Percentiles rank a stretch among this genome's conserved stretches.
Conservation (phyloP, 2,888 invertebrate species). For the Xanthorhoe spadicearia region DNA sequence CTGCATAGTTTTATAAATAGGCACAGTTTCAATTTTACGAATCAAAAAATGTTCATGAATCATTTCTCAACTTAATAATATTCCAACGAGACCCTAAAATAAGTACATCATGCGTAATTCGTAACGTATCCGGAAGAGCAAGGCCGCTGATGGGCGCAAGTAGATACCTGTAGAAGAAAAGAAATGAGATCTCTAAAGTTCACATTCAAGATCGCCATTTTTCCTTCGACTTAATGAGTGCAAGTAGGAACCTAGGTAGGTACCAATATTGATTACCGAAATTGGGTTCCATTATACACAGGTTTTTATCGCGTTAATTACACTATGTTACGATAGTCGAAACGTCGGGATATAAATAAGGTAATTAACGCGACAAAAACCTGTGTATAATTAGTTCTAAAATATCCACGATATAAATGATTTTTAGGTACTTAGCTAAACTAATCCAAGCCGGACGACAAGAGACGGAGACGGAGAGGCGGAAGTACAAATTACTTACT, state of each 20-base stretch:
- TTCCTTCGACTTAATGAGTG: not conserved
- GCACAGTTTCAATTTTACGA: not conserved
- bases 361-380: too few species aligned
- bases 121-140: constrained; percentile 63
- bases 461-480: too few species aligned
- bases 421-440: too few species aligned
- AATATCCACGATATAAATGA: too few species aligned
- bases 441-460: too few species aligned
- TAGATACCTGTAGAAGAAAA: constrained; percentile 39
- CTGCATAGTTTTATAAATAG: too few species aligned
- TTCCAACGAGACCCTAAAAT: constrained; percentile 44
- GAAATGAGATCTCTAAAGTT: constrained; percentile 42
- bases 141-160: constrained; percentile 48
- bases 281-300: not conserved
- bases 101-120: constrained; percentile 50
- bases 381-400: too few species aligned
- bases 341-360: too few species aligned
- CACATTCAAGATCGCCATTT: constrained; percentile 23
- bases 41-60: not conserved
- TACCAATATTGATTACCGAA: not conserved
- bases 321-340: too few species aligned
- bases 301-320: not conserved
- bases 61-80: not conserved
- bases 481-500: too few species aligned
- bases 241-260: too few species aligned